A percentile compares a stretch with the other conserved stretches of the same genome.
phyloP scores from a whole-genome alignment of 2,113 vertebrate species.

The Rissa tridactyla region DNA sequence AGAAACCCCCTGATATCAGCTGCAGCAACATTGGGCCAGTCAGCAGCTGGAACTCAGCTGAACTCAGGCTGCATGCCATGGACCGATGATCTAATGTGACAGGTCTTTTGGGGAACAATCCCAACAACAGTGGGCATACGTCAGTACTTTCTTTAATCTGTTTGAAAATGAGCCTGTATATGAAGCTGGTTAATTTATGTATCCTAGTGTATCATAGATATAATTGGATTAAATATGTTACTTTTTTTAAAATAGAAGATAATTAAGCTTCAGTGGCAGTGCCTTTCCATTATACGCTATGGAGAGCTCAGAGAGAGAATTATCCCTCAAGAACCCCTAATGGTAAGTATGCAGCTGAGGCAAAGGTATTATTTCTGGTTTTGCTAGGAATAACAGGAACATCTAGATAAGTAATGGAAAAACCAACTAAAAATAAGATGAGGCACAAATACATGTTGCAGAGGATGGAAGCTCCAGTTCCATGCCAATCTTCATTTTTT shows the following conservation, averaged over 20 bases:
- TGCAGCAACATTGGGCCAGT: fast-evolving
- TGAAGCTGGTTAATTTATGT: neutral
- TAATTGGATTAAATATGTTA: neutral
- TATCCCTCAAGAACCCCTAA: neutral
- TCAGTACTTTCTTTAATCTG: neutral
- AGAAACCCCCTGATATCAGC: neutral
- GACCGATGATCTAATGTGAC: fast-evolving
- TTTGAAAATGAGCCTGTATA: neutral
- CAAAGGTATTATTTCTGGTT: neutral
- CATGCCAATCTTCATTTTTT: fast-evolving
- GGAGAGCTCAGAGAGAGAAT: neutral
- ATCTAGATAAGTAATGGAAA: neutral
- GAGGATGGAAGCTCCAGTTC: neutral
- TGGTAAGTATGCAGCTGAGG: neutral
- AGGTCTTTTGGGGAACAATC: neutral
- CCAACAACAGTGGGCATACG: neutral
- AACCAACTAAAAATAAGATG: neutral
- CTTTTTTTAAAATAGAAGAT: neutral
- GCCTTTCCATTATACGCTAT: neutral
- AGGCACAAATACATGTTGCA: neutral
- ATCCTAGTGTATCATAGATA: neutral
- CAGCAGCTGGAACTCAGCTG: neutral
- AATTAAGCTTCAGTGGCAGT: neutral
- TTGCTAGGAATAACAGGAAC: neutral
- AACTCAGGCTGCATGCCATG: neutral